These are phyloP conservation scores for Cremastinae sp. DNA, from an alignment of 2,888 invertebrate species.

Conservation along the genomic window DNA sequence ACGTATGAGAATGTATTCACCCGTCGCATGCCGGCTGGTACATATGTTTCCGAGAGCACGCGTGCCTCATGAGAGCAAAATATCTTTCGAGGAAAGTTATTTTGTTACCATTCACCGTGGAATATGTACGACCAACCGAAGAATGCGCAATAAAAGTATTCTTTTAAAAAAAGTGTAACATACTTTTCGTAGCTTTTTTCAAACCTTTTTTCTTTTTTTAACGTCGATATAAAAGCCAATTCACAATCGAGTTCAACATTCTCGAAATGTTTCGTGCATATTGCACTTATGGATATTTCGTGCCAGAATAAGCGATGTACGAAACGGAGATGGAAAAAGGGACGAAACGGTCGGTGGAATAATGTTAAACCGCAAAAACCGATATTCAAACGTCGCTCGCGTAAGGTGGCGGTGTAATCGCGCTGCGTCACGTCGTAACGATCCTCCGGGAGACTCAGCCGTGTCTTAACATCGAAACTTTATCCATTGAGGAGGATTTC, in stretches of 20 bases:
- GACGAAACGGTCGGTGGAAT: slow-evolving; percentile 24
- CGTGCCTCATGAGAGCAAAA: neutral
- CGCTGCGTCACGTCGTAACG: slow-evolving; percentile 58
- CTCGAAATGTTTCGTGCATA: too few relatives aligned
- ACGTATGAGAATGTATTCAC: slow-evolving; percentile 32
- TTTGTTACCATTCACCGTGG: slow-evolving; percentile 13
- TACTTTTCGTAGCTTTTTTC: neutral
- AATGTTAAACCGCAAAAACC: slow-evolving; percentile 50
- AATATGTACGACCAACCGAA: neutral
- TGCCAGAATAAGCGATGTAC: neutral
- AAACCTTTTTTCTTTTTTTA: too few relatives aligned
- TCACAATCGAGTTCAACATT: too few relatives aligned
- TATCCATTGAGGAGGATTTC: slow-evolving; percentile 29
- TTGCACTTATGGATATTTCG: neutral
- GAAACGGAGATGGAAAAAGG: neutral
- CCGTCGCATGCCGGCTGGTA: slow-evolving; percentile 1
- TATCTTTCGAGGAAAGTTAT: slow-evolving; percentile 15
- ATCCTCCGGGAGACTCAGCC: slow-evolving; percentile 52
- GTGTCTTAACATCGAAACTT: slow-evolving; percentile 46
- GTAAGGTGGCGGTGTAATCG: slow-evolving; percentile 34
- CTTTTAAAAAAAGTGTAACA: slow-evolving; percentile 6
- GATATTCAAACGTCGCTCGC: slow-evolving; percentile 39
- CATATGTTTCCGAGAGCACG: slow-evolving; percentile 23
- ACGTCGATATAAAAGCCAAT: neutral
- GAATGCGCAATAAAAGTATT: slow-evolving; percentile 39